Evolutionary conservation across 2,888 invertebrate species (phyloP).

Genomic region (Dysmachus trigonus): DNA sequence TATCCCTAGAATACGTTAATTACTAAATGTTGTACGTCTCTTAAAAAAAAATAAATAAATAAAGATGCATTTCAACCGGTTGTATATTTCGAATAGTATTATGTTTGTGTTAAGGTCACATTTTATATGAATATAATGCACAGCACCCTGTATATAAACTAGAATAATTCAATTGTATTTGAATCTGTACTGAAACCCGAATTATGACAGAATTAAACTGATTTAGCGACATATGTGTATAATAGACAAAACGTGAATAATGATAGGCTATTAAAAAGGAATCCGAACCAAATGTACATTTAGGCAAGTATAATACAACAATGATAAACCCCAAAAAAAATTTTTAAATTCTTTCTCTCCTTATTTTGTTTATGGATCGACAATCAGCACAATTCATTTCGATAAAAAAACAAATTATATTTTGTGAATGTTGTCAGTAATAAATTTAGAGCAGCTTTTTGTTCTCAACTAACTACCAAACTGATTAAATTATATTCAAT

Average conservation of each 20-base stretch:
- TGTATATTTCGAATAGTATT: background rate
- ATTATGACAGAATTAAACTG: background rate
- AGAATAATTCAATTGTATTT: background rate
- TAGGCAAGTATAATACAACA: background rate
- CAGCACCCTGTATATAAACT: background rate
- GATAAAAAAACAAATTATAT: too few species aligned
- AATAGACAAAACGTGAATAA: background rate
- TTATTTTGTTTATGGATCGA: background rate
- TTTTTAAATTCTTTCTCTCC: background rate
- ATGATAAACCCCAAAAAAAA: background rate
- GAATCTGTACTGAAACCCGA: background rate
- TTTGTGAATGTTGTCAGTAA: background rate
- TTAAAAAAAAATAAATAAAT: background rate
- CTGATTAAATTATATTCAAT: too few species aligned
- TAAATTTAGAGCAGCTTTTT: background rate
- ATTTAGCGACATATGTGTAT: background rate
- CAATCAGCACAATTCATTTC: background rate
- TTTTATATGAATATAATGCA: conserved; percentile 8
- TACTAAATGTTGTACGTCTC: conserved; percentile 9
- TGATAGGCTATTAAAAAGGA: background rate
- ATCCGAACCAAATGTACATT: background rate
- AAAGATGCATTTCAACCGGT: background rate
- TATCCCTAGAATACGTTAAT: conserved; percentile 3
- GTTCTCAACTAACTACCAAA: too few species aligned
- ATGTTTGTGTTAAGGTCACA: background rate